phyloP scores from a whole-genome alignment of 2,888 invertebrate genomes.

The Diloba caeruleocephala region DNA sequence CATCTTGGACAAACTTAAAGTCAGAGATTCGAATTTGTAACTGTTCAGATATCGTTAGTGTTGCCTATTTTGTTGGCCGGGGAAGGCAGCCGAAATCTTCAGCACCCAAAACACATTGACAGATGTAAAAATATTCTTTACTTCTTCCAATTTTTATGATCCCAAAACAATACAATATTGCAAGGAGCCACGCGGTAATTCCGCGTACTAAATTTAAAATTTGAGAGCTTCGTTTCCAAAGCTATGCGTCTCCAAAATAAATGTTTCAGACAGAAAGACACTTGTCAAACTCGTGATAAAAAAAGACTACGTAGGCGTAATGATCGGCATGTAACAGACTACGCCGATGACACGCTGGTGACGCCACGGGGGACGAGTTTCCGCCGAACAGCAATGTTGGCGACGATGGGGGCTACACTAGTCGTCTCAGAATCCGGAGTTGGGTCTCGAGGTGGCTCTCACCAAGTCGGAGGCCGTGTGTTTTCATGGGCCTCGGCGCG shows the following conservation, averaged over 20 bases:
- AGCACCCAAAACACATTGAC: background rate
- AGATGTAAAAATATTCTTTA: conserved; percentile 9
- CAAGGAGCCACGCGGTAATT: background rate
- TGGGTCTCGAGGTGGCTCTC: no score
- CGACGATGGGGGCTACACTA: no score
- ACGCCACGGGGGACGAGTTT: no score
- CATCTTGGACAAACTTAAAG: no score
- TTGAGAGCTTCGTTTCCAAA: background rate
- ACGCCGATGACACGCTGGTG: no score
- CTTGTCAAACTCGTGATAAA: background rate
- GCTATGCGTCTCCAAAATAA: conserved; percentile 9
- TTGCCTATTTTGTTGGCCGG: no score
- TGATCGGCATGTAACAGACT: background rate
- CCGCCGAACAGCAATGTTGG: no score
- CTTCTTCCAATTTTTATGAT: background rate
- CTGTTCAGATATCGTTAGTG: no score
- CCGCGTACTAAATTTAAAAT: background rate
- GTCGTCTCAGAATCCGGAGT: no score
- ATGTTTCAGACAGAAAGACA: background rate
- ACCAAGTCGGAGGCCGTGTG: no score
- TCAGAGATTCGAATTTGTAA: no score
- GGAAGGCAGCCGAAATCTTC: background rate
- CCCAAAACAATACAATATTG: conserved; percentile 8
- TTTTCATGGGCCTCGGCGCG: no score
- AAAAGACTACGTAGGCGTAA: background rate